These are phyloP conservation scores for Drosophila sp. DNA, from an alignment of 1,140 invertebrate species.

Conservation along the genomic window DNA sequence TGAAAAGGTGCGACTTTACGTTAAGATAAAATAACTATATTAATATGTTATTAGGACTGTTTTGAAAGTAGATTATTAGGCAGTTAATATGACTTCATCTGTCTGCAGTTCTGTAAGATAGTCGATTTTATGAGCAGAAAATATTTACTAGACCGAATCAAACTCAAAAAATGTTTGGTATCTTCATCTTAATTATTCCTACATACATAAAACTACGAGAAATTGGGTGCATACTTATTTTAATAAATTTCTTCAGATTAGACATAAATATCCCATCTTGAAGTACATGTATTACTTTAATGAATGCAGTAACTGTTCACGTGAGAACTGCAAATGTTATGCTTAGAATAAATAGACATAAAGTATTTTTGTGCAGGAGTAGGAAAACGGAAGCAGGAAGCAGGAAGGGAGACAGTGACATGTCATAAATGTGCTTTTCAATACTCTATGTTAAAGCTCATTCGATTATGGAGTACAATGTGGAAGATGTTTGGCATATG, in stretches of 20 bases:
- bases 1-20: conserved; percentile 2
- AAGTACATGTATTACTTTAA: too few relatives aligned
- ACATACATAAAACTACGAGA: too few relatives aligned
- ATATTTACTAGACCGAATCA: too few relatives aligned
- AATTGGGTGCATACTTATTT: too few relatives aligned
- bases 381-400: neutral
- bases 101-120: too few relatives aligned
- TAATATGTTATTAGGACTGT: neutral
- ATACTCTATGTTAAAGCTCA: conserved; percentile 11
- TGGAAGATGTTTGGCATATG: neutral
- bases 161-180: neutral
- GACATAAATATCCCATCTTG: too few relatives aligned
- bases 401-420: conserved; percentile 1
- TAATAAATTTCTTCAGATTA: too few relatives aligned
- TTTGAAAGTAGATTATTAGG: neutral
- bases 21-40: conserved; percentile 7
- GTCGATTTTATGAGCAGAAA: too few relatives aligned
- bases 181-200: too few relatives aligned
- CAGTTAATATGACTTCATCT: neutral
- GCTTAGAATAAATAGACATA: neutral
- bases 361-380: neutral
- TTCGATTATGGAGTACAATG: conserved; percentile 2
- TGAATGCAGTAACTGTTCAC: too few relatives aligned
- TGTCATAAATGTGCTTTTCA: conserved; percentile 9
- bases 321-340: conserved; percentile 3